A percentile compares a stretch with the other conserved stretches of the same genome.
Evolutionary conservation across 1,140 invertebrate species (phyloP).

Genomic region (Cotesia glomerata): DNA sequence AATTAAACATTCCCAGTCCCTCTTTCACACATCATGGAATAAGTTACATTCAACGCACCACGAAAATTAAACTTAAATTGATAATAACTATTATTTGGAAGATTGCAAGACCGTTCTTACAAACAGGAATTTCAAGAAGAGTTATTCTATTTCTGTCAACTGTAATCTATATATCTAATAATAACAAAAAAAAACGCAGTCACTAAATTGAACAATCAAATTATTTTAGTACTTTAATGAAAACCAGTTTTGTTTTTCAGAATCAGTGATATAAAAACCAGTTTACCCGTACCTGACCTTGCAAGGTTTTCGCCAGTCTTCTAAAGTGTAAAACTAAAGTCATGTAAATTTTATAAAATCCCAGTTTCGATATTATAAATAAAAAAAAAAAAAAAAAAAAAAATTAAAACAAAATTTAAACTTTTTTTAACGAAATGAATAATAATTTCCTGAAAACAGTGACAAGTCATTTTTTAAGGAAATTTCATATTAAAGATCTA

Average conservation of each 20-base stretch:
- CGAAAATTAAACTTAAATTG: not conserved
- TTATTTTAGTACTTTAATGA: constrained; percentile 23
- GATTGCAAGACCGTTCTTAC: no score
- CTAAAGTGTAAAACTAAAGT: not conserved
- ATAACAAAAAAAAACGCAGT: not conserved
- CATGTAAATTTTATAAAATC: not conserved
- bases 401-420: no score
- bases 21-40: no score
- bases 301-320: constrained; percentile 3
- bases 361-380: not conserved
- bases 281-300: constrained; percentile 17
- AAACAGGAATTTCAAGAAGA: no score
- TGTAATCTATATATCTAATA: not conserved
- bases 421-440: no score
- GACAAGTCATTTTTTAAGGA: no score
- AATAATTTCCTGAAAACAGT: no score
- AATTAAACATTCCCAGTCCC: no score
- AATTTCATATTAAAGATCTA: no score
- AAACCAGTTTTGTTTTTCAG: constrained; percentile 22
- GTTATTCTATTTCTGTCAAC: not conserved
- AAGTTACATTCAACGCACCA: no score
- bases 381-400: no score
- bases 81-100: not conserved
- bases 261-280: constrained; percentile 3
- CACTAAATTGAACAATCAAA: not conserved